Evolutionary conservation across 2,797 vertebrate species (phyloP).

Genomic region (Huso huso): DNA sequence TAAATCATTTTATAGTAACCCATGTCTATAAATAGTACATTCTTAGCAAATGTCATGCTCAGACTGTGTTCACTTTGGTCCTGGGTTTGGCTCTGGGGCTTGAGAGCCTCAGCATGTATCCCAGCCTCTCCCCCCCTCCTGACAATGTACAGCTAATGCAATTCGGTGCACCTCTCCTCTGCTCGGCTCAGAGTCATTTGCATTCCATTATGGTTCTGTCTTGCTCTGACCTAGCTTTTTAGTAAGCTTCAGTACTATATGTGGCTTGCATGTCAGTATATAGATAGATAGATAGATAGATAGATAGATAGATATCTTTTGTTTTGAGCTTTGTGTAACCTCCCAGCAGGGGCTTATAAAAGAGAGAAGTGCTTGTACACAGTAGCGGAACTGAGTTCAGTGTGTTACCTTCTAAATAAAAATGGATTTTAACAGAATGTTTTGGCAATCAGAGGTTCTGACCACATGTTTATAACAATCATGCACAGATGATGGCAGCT

Average conservation of each 20-base stretch:
- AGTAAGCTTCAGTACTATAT: slow-evolving; percentile 23
- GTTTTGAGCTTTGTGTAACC: too few relatives aligned
- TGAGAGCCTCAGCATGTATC: slow-evolving; percentile 17
- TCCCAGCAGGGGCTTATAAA: too few relatives aligned
- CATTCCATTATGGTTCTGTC: slow-evolving; percentile 33
- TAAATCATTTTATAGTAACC: slow-evolving; percentile 16
- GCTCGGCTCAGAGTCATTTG: slow-evolving; percentile 36
- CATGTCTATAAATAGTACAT: slow-evolving; percentile 24
- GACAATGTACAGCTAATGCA: slow-evolving; percentile 18
- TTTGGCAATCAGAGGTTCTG: too few relatives aligned
- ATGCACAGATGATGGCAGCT: too few relatives aligned
- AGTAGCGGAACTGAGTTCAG: too few relatives aligned
- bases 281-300: too few relatives aligned
- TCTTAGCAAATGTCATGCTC: slow-evolving; percentile 17
- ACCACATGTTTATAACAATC: too few relatives aligned
- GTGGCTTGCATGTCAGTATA: not conserved
- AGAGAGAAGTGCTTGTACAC: too few relatives aligned
- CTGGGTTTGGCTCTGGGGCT: slow-evolving; percentile 24
- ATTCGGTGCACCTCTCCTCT: slow-evolving; percentile 33
- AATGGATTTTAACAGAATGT: too few relatives aligned
- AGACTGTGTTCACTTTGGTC: slow-evolving; percentile 16
- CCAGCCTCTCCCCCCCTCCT: not conserved
- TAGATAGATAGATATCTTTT: too few relatives aligned
- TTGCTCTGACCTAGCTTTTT: slow-evolving; percentile 13
- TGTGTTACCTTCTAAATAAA: too few relatives aligned